Conservation (phyloP, 2,113 vertebrate species). For the Oncorhynchus kisutch region DNA sequence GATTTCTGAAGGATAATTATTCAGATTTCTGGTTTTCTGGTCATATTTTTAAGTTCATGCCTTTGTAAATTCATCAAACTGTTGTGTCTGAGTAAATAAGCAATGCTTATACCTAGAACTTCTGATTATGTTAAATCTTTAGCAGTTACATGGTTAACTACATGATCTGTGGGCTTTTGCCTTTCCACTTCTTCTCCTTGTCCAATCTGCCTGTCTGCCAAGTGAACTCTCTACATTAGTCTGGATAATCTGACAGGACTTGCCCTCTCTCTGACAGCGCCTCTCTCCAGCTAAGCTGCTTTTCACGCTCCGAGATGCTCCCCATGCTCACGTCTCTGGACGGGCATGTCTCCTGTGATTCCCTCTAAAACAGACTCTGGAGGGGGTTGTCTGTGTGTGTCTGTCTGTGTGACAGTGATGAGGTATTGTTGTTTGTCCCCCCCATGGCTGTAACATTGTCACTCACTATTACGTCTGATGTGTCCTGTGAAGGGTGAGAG, state of each 20-base stretch:
- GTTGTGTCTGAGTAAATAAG: not conserved
- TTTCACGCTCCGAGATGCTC: conserved; percentile 19
- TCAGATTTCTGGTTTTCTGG: not conserved
- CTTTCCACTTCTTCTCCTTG: conserved; percentile 7
- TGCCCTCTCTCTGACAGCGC: conserved; percentile 5
- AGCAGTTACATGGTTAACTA: not conserved
- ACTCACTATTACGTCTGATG: not conserved
- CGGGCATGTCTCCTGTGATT: not conserved
- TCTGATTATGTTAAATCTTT: not conserved
- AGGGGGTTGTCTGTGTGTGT: not conserved
- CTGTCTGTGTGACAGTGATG: not conserved
- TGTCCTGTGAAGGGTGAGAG: not conserved
- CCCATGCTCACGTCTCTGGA: not conserved
- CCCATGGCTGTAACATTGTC: not conserved
- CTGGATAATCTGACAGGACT: conserved; percentile 36
- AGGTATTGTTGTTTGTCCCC: not conserved
- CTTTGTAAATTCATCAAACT: not conserved
- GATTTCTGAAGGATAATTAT: not conserved
- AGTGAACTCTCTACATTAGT: conserved; percentile 13
- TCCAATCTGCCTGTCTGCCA: not conserved
- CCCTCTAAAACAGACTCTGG: not conserved
- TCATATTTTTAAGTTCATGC: not conserved
- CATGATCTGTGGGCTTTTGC: not conserved
- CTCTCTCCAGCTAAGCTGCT: conserved; percentile 33
- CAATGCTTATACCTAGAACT: not conserved